Base-by-base conservation (phyloP, 2,888 invertebrate species). In the Cheilosia vernalis region DNA sequence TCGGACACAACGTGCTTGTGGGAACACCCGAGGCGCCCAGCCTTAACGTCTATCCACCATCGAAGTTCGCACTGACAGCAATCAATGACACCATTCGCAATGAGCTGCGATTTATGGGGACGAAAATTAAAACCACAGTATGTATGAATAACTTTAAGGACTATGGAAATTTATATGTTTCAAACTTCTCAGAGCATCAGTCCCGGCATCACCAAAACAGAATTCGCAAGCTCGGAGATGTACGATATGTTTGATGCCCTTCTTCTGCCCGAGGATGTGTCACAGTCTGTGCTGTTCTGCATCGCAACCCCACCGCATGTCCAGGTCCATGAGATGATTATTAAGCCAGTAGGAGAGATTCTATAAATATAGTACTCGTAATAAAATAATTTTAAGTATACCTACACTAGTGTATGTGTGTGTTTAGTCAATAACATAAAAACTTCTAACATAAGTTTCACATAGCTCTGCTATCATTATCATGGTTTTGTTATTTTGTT, bases 121-220 rank as follows among this genome's bases (percentile, higher is more conserved):
- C 89, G 0, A 90, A 89, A 70, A 90, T 92, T 27, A 91, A 91
- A 87, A 90, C 92, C 2, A 90, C 92, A 49, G 92, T 92, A 60
- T 89, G 90, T 88, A 53, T 40, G 30, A 1, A 17, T 10, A 6
- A 0, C 4, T 6, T 9, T 17, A 10, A 27, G n/a, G 44, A 47
- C 7, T 5, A 19, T 17, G 13, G 4, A 7, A 30, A 21, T n/a
- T n/a, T 42, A 1, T 49, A 13, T 13, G 19, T 15, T 30, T 5
- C 0, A 10, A 4, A 1, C 15, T 55, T 15, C 4, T 27, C 47
- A 90, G 90, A 91, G 90, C 67, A 88, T 91, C 10, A 90, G 90
- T 72, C 90, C 90, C 3, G 90, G 90, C 0, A 81, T 87, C 0
- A 89, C 89, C 1, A 67, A 88, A 4, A 90, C 90, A 0, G 89